These are phyloP conservation scores for Rotaria magnacalcarata DNA, from an alignment of 2,888 invertebrate genomes.

Conservation along the genomic window DNA sequence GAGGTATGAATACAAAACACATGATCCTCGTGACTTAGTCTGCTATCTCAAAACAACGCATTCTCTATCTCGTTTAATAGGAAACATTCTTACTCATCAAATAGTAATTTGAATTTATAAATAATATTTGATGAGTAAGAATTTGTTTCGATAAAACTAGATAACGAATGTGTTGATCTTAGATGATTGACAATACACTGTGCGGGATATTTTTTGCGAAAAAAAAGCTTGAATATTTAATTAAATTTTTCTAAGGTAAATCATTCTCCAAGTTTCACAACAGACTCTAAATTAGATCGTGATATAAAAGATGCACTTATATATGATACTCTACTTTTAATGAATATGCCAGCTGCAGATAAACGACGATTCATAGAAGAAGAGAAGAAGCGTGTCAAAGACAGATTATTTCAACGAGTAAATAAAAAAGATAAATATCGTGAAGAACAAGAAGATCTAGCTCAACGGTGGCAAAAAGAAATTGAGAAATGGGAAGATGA, in stretches of 20 bases:
- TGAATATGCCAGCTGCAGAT: slow-evolving; percentile 59
- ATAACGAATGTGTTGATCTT: too few species aligned
- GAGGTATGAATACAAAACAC: slow-evolving; percentile 64
- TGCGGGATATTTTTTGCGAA: too few species aligned
- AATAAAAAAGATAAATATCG: slow-evolving; percentile 51
- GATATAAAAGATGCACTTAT: slow-evolving; percentile 76
- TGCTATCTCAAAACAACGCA: too few species aligned
- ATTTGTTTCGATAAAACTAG: too few species aligned
- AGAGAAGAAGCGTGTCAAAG: slow-evolving; percentile 56
- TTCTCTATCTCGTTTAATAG: too few species aligned
- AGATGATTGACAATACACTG: too few species aligned
- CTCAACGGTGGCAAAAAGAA: slow-evolving; percentile 54
- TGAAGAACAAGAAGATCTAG: slow-evolving; percentile 57
- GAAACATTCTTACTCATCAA: too few species aligned
- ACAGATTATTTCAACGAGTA: slow-evolving; percentile 55
- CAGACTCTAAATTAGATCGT: slow-evolving; percentile 76
- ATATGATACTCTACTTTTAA: slow-evolving; percentile 57
- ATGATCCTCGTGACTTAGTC: too few species aligned
- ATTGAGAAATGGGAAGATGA: slow-evolving; percentile 56
- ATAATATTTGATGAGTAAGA: too few species aligned
- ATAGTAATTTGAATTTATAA: too few species aligned
- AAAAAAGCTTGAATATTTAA: too few species aligned
- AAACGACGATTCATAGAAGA: slow-evolving; percentile 55
- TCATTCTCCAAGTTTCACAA: slow-evolving; percentile 87
- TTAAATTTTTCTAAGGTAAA: slow-evolving; percentile 66